Conservation (phyloP, 2,888 invertebrate species). For the Eupithecia insigniata region DNA sequence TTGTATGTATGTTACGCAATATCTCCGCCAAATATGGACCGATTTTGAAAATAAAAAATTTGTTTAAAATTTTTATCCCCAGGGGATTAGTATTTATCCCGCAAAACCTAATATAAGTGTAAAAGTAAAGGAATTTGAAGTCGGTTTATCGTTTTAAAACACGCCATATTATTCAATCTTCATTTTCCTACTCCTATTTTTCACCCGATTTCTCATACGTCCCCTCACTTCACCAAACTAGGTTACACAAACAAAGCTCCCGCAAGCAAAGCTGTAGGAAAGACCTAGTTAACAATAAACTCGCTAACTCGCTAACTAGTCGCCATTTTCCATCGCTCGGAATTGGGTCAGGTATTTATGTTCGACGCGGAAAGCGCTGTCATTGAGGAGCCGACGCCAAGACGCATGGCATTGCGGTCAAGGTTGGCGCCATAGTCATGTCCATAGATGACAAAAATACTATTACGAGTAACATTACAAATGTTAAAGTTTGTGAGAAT, state of each 20-base stretch:
- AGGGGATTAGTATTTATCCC: too few relatives aligned
- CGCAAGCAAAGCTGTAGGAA: conserved; percentile 2
- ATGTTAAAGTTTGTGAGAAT: too few relatives aligned
- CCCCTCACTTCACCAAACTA: background rate
- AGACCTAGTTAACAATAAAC: background rate
- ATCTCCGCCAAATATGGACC: too few relatives aligned
- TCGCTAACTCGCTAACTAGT: conserved; percentile 4
- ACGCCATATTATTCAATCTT: too few relatives aligned
- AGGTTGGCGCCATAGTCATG: background rate
- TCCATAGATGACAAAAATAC: background rate
- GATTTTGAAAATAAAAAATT: too few relatives aligned
- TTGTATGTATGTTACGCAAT: too few relatives aligned
- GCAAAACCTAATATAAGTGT: too few relatives aligned
- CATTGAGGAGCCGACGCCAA: conserved; percentile 10
- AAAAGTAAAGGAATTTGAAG: too few relatives aligned
- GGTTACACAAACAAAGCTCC: background rate
- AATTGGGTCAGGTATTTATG: conserved; percentile 37
- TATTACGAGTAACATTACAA: too few relatives aligned
- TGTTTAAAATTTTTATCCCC: too few relatives aligned
- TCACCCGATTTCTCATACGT: background rate
- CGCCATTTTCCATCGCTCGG: background rate
- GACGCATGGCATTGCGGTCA: background rate
- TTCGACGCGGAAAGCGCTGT: conserved; percentile 34
- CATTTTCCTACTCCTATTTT: background rate
- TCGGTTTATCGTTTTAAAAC: too few relatives aligned